A percentile compares a stretch with the other conserved stretches of the same genome.
Conservation (phyloP, 2,888 invertebrate species). For the Caenorhabditis sp. region DNA sequence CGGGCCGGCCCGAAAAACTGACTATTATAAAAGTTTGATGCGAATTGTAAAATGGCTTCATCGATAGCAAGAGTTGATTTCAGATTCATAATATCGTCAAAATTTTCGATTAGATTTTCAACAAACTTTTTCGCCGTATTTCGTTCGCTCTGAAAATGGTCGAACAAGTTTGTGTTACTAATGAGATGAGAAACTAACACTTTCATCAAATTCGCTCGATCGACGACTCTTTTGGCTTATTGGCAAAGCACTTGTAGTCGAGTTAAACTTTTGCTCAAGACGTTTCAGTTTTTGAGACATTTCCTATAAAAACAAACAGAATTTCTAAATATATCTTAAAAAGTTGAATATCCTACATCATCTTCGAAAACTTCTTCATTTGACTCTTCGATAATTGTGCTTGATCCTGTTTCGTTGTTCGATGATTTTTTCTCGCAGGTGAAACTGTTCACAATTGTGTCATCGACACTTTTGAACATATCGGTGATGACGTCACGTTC, state of each 20-base stretch:
- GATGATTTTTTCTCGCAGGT: not conserved
- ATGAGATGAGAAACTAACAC: too few relatives aligned
- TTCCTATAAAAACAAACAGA: conserved; percentile 25
- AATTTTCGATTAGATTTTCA: conserved; percentile 30
- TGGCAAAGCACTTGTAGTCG: conserved; percentile 5
- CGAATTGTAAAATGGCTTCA: conserved; percentile 53
- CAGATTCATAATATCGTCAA: conserved; percentile 34
- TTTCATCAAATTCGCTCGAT: conserved; percentile 34
- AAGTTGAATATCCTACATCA: too few relatives aligned
- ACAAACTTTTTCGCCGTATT: conserved; percentile 50
- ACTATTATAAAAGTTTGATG: conserved; percentile 54
- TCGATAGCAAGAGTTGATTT: conserved; percentile 47
- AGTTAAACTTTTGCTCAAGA: conserved; percentile 40
- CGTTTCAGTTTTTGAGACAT: conserved; percentile 40
- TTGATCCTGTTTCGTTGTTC: conserved; percentile 12
- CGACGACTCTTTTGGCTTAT: conserved; percentile 6
- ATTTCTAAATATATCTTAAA: too few relatives aligned
- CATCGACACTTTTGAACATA: conserved; percentile 33
- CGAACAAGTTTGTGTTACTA: not conserved
- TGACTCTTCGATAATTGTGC: conserved; percentile 16
- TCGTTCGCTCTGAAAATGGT: conserved; percentile 45
- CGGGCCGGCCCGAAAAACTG: not conserved
- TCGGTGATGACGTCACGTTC: conserved; percentile 29
- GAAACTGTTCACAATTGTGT: conserved; percentile 40
- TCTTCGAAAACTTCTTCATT: conserved; percentile 19